A percentile compares a stretch with the other conserved stretches of the same genome.
Conservation (phyloP, 2,113 vertebrate species). For the Sturnira hondurensis region DNA sequence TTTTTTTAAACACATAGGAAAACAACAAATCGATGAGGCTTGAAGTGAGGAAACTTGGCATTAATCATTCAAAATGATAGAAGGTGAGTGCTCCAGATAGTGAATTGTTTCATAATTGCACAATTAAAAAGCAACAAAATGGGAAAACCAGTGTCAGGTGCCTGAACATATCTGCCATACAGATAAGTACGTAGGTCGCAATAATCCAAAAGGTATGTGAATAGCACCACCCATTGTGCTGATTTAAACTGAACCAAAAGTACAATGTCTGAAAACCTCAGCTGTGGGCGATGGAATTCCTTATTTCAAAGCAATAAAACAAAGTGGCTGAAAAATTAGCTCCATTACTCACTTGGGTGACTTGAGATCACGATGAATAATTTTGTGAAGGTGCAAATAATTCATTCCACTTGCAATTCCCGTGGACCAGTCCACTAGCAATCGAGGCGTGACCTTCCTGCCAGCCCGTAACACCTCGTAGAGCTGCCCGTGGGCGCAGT, state of each 20-base stretch:
- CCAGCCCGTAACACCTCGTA: constrained; percentile 95
- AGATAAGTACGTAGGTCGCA: background rate
- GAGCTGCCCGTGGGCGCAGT: constrained; percentile 97
- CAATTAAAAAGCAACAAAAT: background rate
- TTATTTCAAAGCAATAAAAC: constrained; percentile 16
- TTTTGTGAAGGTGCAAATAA: constrained; percentile 98
- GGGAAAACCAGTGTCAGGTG: background rate
- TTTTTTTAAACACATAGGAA: background rate
- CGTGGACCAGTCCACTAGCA: constrained; percentile 97
- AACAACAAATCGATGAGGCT: background rate
- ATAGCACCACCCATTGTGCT: background rate
- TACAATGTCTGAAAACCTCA: background rate
- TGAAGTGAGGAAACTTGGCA: background rate
- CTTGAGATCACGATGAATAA: constrained; percentile 99
- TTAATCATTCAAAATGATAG: background rate
- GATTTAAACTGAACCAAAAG: background rate
- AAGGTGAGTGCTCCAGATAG: background rate
- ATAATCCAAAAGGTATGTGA: background rate
- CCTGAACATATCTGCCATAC: background rate
- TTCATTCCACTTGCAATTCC: constrained; percentile 99
- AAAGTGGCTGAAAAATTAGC: background rate
- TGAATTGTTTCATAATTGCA: background rate
- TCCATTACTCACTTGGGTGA: constrained; percentile 92
- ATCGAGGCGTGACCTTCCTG: constrained; percentile 90
- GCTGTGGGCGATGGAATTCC: background rate